Evolutionary conservation across 2,888 invertebrate genomes (phyloP).

Genomic region (Allacma fusca): DNA sequence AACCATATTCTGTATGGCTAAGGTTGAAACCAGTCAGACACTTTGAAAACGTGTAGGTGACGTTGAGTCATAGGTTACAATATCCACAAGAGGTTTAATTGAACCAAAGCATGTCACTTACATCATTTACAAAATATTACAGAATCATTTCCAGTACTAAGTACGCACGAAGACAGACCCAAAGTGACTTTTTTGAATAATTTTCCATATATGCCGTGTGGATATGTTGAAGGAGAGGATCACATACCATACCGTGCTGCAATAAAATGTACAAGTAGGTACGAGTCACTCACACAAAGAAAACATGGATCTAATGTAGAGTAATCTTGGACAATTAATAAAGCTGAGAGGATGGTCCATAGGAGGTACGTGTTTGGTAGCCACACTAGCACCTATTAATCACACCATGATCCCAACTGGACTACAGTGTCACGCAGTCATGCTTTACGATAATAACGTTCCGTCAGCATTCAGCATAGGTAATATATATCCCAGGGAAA

Average conservation of each 20-base stretch:
- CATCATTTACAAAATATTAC: slow-evolving; percentile 22
- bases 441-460: slow-evolving; percentile 9
- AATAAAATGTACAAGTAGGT: background rate
- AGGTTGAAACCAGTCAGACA: background rate
- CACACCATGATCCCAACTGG: slow-evolving; percentile 28
- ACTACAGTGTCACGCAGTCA: slow-evolving; percentile 10
- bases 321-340: slow-evolving; percentile 22
- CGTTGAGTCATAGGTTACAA: slow-evolving; percentile 20
- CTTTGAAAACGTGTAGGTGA: slow-evolving; percentile 14
- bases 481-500: background rate
- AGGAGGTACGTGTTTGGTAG: slow-evolving; percentile 19
- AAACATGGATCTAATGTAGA: background rate
- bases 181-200: background rate
- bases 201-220: background rate
- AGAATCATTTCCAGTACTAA: background rate
- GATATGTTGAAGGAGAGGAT: background rate
- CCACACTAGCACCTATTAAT: slow-evolving; percentile 27
- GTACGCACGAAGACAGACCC: too few species aligned
- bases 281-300: background rate
- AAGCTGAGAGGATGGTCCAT: background rate
- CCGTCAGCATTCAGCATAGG: background rate
- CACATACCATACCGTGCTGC: background rate
- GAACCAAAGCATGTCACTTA: slow-evolving; percentile 2
- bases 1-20: background rate
- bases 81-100: slow-evolving; percentile 13